phyloP scores from a whole-genome alignment of 2,113 vertebrate species.

The Asarcornis scutulata region DNA sequence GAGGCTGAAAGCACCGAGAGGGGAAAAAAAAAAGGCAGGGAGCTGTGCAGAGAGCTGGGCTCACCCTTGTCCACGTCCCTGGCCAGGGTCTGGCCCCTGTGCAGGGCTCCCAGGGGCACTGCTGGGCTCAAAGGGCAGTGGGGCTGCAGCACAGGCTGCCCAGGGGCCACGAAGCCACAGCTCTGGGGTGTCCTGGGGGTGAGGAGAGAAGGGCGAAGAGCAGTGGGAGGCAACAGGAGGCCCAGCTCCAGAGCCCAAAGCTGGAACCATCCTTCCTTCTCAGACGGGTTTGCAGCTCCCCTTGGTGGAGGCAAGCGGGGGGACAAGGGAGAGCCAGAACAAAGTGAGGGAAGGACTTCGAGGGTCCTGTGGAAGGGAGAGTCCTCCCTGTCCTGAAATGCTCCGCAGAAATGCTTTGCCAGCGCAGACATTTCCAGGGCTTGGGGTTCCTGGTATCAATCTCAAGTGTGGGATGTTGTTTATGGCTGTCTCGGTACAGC shows the following conservation, averaged over 20 bases:
- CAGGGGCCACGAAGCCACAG: neutral
- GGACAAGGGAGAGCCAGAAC: neutral
- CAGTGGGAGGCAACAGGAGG: neutral
- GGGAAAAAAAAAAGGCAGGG: neutral
- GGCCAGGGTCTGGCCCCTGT: neutral
- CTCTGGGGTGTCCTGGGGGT: fast-evolving
- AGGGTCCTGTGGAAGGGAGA: neutral
- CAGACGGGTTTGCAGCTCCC: constrained; percentile 49
- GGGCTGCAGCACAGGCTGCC: fast-evolving
- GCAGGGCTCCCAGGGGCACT: neutral
- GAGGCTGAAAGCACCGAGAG: neutral
- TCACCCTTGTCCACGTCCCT: neutral
- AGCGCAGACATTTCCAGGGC: fast-evolving
- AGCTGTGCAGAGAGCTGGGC: neutral
- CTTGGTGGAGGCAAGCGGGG: constrained; percentile 43
- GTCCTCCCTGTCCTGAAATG: neutral
- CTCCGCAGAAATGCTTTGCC: neutral
- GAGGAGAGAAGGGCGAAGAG: neutral
- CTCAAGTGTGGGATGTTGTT: neutral
- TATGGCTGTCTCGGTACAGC: fast-evolving
- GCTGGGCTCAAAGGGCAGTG: fast-evolving
- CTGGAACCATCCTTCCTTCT: neutral
- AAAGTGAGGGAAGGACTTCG: fast-evolving
- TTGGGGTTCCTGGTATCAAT: fast-evolving
- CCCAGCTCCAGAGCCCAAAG: neutral